Percentiles rank a stretch among this genome's conserved stretches.
Conservation (phyloP, 2,888 invertebrate genomes). For the Stenchaetothrips biformis region DNA sequence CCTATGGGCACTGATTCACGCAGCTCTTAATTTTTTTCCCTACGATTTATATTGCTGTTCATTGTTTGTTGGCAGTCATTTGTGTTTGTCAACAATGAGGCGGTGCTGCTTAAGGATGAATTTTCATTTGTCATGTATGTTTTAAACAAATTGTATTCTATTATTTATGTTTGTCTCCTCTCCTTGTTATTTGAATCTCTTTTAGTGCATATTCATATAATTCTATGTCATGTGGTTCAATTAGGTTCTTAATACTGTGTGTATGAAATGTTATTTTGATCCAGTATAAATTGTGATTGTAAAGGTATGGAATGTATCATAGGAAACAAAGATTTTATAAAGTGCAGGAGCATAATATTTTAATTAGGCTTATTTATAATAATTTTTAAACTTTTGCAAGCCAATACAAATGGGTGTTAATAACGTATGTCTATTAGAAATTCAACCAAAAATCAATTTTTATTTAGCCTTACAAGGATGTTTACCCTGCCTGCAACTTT, state of each 20-base stretch:
- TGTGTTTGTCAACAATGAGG: not conserved
- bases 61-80: not conserved
- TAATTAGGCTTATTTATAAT: not conserved
- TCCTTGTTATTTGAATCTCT: slow-evolving; percentile 16
- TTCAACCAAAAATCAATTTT: not conserved
- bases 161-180: slow-evolving; percentile 15
- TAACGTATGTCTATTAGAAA: not conserved
- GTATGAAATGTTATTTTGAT: slow-evolving; percentile 9
- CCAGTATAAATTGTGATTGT: slow-evolving; percentile 8
- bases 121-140: not conserved
- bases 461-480: not conserved
- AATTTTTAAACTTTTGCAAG: not conserved
- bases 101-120: not conserved
- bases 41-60: not conserved
- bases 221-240: not conserved
- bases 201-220: not conserved
- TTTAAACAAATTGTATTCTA: slow-evolving; percentile 1
- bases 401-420: not conserved
- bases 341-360: slow-evolving; percentile 13
- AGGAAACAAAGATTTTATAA: not conserved
- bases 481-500: not conserved
- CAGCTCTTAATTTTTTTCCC: slow-evolving; percentile 35
- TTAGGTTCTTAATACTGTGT: not conserved
- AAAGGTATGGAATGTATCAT: not conserved
- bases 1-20: slow-evolving; percentile 47